phyloP scores from a whole-genome alignment of 2,888 invertebrate species.

The Pseudococcus longispinus region DNA sequence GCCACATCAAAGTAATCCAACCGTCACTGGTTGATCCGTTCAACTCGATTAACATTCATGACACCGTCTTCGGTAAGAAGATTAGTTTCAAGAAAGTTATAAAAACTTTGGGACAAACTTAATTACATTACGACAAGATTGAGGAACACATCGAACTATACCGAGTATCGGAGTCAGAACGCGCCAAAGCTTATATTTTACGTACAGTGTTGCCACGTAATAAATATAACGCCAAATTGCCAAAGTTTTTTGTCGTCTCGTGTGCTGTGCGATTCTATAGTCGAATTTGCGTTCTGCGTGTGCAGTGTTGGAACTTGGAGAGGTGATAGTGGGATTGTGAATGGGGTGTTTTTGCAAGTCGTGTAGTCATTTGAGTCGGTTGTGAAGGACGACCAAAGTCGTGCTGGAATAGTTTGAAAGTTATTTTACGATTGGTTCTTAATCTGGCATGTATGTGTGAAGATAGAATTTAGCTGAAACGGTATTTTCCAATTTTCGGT shows the following conservation, averaged over 20 bases:
- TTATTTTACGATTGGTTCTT: no score
- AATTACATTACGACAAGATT: constrained; percentile 56
- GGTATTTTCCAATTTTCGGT: no score
- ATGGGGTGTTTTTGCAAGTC: no score
- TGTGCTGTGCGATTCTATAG: not conserved
- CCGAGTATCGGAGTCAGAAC: not conserved
- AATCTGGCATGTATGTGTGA: no score
- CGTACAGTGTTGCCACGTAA: constrained; percentile 24
- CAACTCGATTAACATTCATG: constrained; percentile 56
- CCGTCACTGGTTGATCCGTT: constrained; percentile 56
- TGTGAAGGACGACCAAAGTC: no score
- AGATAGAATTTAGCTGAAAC: no score
- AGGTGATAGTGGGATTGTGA: no score
- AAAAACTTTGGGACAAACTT: constrained; percentile 55
- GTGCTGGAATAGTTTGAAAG: no score
- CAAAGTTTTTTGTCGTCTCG: not conserved
- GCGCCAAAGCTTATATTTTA: not conserved
- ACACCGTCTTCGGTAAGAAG: constrained; percentile 55
- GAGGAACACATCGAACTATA: constrained; percentile 44
- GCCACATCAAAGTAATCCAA: constrained; percentile 55
- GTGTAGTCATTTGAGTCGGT: no score
- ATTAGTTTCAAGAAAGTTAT: constrained; percentile 56
- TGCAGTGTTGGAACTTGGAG: not conserved
- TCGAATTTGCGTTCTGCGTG: not conserved
- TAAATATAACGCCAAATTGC: not conserved